Conservation (phyloP, 1,140 invertebrate species). For the Drosophila erecta region DNA sequence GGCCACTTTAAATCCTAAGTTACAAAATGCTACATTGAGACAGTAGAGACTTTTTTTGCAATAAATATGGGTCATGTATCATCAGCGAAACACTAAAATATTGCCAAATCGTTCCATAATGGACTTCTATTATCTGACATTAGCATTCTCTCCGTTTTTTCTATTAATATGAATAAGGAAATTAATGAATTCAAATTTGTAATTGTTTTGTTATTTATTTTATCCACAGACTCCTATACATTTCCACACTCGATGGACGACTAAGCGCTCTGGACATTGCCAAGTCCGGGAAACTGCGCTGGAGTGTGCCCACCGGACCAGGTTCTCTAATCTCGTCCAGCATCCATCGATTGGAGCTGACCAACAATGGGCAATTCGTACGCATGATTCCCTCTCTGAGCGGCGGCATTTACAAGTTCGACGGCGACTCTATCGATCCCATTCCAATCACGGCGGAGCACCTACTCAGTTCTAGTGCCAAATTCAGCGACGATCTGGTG, state of each 20-base stretch:
- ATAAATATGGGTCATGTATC: too few species aligned
- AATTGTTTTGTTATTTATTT: background rate
- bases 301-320: conserved; percentile 90
- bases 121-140: too few species aligned
- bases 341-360: conserved; percentile 93
- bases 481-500: conserved; percentile 93
- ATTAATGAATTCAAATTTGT: background rate
- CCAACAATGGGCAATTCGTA: conserved; percentile 93
- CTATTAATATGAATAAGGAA: too few species aligned
- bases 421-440: conserved; percentile 94
- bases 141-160: too few species aligned
- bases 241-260: conserved; percentile 95
- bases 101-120: too few species aligned
- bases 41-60: too few species aligned
- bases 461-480: conserved; percentile 93
- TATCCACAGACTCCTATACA: conserved; percentile 88
- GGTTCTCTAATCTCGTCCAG: conserved; percentile 92
- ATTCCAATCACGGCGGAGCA: conserved; percentile 94
- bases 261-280: conserved; percentile 91
- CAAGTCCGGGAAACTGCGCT: conserved; percentile 89
- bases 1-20: too few species aligned
- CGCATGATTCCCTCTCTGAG: conserved; percentile 95
- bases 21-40: too few species aligned
- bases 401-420: conserved; percentile 95
- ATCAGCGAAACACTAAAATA: too few species aligned